Evolutionary conservation across 2,113 vertebrate genomes (phyloP).

Genomic region (Aspidoscelis tigris): DNA sequence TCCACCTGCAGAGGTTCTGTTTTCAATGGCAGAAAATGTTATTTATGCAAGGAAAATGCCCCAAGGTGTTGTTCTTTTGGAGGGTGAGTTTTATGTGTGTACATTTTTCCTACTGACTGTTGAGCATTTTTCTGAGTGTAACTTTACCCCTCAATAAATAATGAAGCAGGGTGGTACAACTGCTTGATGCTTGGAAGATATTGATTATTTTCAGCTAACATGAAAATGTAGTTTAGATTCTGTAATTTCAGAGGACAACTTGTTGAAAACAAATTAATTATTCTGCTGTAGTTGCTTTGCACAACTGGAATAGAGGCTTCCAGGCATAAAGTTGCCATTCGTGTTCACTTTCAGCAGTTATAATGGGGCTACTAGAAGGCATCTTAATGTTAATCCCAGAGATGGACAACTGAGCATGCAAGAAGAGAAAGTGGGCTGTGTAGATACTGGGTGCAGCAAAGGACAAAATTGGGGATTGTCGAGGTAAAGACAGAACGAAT

Average conservation of each 20-base stretch:
- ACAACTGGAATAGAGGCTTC: conserved; percentile 13
- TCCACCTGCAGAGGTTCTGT: conserved; percentile 78
- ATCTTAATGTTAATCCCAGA: background rate
- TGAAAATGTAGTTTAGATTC: conserved; percentile 46
- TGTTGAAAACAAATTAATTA: conserved; percentile 34
- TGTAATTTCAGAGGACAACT: conserved; percentile 48
- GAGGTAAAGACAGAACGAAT: background rate
- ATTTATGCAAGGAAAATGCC: conserved; percentile 76
- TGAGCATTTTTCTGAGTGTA: conserved; percentile 72
- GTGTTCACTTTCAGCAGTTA: background rate
- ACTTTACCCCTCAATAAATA: conserved; percentile 72
- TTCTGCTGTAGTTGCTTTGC: conserved; percentile 2
- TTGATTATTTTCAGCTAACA: conserved; percentile 63
- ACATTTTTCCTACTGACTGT: conserved; percentile 75
- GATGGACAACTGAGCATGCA: background rate
- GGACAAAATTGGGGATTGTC: too few relatives aligned
- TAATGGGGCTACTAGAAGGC: background rate
- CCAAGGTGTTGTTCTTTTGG: conserved; percentile 71
- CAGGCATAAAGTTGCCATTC: background rate
- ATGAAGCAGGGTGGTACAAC: conserved; percentile 64
- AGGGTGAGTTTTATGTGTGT: conserved; percentile 76
- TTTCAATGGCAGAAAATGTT: conserved; percentile 76
- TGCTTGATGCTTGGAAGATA: conserved; percentile 57
- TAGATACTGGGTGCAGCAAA: background rate
- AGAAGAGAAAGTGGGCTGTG: background rate